Conservation (phyloP, 2,113 vertebrate genomes). For the Phylloscopus whistleri region DNA sequence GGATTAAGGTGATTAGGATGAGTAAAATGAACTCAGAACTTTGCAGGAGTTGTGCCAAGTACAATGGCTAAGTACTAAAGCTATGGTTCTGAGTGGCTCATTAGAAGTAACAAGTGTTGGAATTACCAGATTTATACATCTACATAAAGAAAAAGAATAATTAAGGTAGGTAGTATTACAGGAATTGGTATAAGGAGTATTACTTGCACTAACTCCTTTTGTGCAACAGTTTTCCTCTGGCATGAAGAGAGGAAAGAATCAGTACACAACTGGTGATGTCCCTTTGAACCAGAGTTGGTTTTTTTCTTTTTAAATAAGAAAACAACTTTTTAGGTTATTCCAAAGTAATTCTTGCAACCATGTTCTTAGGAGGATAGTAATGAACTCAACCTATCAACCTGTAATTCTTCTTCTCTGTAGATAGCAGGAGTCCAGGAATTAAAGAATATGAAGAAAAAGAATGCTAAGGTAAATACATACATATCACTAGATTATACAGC, state of each 20-base stretch:
- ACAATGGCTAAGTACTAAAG: neutral
- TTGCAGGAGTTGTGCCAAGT: neutral
- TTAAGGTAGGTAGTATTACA: neutral
- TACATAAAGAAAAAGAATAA: neutral
- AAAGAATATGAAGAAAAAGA: conserved; percentile 75
- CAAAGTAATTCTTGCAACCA: neutral
- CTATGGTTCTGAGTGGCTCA: neutral
- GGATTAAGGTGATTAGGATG: neutral
- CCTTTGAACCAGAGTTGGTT: neutral
- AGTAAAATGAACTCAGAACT: neutral
- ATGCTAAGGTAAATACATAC: conserved; percentile 78
- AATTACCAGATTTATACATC: neutral
- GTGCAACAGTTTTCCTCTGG: neutral
- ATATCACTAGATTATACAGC: neutral
- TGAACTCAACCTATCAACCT: neutral
- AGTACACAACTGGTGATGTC: neutral
- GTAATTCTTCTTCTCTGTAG: conserved; percentile 49
- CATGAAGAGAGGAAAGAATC: neutral
- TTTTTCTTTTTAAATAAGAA: neutral
- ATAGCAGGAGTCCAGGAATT: conserved; percentile 70
- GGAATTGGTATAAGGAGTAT: neutral
- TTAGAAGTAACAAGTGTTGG: neutral
- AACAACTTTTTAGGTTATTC: neutral
- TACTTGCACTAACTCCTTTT: neutral
- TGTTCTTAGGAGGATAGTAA: neutral